Conservation (phyloP, 1,140 invertebrate species). For the Drosophila pachea region DNA sequence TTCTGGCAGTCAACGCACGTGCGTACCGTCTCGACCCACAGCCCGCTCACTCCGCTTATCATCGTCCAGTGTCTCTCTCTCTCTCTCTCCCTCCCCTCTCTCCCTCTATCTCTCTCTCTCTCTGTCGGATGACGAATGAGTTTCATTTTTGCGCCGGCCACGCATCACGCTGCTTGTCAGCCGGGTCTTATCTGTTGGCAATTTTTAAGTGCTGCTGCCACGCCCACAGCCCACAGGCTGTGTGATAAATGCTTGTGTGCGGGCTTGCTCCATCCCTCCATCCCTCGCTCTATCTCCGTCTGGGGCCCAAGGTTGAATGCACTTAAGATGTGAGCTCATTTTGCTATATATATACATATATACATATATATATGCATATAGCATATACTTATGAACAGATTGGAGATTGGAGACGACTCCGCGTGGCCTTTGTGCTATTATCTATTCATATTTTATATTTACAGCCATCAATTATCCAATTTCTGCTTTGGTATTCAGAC, state of each 20-base stretch:
- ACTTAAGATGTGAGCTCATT: too few species aligned
- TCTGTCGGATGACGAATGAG: conserved; percentile 62
- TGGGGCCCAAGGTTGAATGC: not conserved
- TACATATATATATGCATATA: not conserved
- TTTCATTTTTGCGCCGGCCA: conserved; percentile 62
- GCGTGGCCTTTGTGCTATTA: not conserved
- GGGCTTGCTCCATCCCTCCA: not conserved
- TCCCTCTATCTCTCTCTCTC: too few species aligned
- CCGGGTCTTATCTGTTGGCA: conserved; percentile 59
- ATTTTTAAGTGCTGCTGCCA: conserved; percentile 56
- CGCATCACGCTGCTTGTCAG: conserved; percentile 64
- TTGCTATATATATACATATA: not conserved
- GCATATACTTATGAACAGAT: not conserved
- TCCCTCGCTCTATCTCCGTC: not conserved
- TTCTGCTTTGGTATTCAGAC: too few species aligned
- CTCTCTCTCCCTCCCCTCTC: too few species aligned
- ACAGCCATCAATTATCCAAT: too few species aligned
- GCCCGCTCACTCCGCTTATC: not conserved
- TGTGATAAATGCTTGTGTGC: conserved; percentile 14
- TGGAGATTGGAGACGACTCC: not conserved
- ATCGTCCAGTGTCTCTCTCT: too few species aligned
- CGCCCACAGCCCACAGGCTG: not conserved
- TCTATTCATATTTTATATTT: too few species aligned
- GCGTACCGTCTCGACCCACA: conserved; percentile 18
- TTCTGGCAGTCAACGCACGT: conserved; percentile 50